Evolutionary conservation across 2,888 invertebrate species (phyloP).

Genomic region (Chironomus riparius): DNA sequence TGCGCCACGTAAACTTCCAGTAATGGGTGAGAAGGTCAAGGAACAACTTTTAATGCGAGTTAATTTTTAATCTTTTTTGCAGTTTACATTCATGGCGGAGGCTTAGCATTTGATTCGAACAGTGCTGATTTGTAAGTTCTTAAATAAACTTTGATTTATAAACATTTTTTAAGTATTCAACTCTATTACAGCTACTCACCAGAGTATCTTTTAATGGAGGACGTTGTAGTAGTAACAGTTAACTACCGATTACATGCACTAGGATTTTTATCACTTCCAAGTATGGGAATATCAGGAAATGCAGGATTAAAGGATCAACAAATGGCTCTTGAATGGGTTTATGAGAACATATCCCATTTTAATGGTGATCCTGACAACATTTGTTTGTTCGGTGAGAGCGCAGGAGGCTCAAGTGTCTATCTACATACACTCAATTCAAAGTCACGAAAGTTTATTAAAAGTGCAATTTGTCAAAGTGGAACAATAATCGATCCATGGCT

Average conservation of each 20-base stretch:
- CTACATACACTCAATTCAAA: background rate
- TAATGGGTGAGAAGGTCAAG: too few relatives aligned
- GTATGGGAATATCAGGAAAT: slow-evolving; percentile 38
- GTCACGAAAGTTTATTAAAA: slow-evolving; percentile 4
- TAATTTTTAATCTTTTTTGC: too few relatives aligned
- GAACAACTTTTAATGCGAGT: too few relatives aligned
- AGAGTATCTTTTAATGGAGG: slow-evolving; percentile 36
- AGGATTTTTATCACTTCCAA: slow-evolving; percentile 38
- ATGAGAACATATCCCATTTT: slow-evolving; percentile 18
- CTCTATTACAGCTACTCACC: slow-evolving; percentile 39
- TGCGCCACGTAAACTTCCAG: too few relatives aligned
- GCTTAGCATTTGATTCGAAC: slow-evolving; percentile 36
- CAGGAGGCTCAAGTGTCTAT: slow-evolving; percentile 3
- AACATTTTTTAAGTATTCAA: background rate
- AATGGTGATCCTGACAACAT: slow-evolving; percentile 20
- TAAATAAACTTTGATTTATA: background rate
- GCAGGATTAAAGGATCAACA: slow-evolving; percentile 40
- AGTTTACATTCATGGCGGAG: slow-evolving; percentile 42
- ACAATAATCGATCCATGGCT: slow-evolving; percentile 4
- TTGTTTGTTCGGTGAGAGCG: slow-evolving; percentile 11
- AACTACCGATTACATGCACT: slow-evolving; percentile 39
- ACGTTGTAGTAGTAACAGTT: slow-evolving; percentile 39
- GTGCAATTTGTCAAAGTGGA: slow-evolving; percentile 13
- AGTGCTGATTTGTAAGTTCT: slow-evolving; percentile 30
- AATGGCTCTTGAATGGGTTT: slow-evolving; percentile 16